Conservation (phyloP, 2,888 invertebrate genomes). For the Disparrhopalites patrizii region DNA sequence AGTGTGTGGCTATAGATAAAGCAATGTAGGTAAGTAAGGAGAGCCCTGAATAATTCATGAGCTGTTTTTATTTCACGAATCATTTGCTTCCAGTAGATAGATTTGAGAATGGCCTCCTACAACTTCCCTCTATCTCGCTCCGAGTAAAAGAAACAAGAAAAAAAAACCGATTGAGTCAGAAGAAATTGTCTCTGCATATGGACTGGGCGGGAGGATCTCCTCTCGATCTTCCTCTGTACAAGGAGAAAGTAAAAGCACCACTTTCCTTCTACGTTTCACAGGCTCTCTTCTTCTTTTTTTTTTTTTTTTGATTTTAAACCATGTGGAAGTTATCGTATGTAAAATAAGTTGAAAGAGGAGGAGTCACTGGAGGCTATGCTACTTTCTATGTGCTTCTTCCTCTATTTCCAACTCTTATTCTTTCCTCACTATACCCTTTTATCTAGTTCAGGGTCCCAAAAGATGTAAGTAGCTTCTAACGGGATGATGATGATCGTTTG, state of each 20-base stretch:
- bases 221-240: no score
- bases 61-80: conserved; percentile 48
- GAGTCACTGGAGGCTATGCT: background rate
- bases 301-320: background rate
- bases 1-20: background rate
- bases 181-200: no score
- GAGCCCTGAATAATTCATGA: conserved; percentile 46
- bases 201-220: no score
- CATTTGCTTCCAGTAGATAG: conserved; percentile 37
- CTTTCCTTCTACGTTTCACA: no score
- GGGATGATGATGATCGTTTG: background rate
- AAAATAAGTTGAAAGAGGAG: background rate
- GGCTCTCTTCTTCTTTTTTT: background rate
- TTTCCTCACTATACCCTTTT: no score
- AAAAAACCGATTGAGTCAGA: no score
- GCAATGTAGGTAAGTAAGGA: background rate
- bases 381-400: background rate
- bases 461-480: no score
- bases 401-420: no score
- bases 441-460: no score
- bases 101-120: conserved; percentile 19
- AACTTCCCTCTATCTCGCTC: background rate
- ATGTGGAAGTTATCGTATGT: background rate
- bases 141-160: no score
- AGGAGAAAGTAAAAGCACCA: no score